These are phyloP conservation scores for Oligia strigilis DNA, from an alignment of 2,888 invertebrate genomes.

Conservation along the genomic window DNA sequence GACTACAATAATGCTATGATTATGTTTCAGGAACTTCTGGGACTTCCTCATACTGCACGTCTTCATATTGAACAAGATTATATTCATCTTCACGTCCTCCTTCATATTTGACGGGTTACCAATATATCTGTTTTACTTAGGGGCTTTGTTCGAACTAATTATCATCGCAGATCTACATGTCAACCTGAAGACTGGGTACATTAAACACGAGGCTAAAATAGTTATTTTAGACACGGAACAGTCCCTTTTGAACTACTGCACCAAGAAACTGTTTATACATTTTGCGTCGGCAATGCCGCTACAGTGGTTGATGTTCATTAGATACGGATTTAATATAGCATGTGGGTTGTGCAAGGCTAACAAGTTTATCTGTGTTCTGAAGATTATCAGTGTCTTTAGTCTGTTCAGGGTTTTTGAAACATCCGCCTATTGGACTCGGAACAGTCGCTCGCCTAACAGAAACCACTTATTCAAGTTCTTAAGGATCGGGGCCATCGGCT, in stretches of 20 bases:
- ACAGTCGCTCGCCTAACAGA: not conserved
- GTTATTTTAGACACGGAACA: constrained; percentile 33
- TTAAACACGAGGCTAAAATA: constrained; percentile 25
- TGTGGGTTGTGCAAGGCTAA: constrained; percentile 52
- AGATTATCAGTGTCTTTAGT: constrained; percentile 44
- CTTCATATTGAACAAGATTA: constrained; percentile 45
- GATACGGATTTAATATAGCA: constrained; percentile 21
- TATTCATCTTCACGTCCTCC: constrained; percentile 49
- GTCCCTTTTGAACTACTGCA: constrained; percentile 28
- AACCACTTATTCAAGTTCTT: constrained; percentile 29
- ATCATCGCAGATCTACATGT: constrained; percentile 51
- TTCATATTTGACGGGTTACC: constrained; percentile 37
- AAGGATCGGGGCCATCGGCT: constrained; percentile 27
- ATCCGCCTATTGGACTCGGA: constrained; percentile 29
- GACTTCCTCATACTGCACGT: constrained; percentile 47
- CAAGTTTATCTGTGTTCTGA: constrained; percentile 35
- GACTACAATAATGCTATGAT: not conserved
- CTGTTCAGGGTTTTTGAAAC: constrained; percentile 41
- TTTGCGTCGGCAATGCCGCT: constrained; percentile 32
- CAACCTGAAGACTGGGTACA: constrained; percentile 53
- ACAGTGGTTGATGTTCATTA: constrained; percentile 52
- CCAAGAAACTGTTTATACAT: constrained; percentile 38
- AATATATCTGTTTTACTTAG: constrained; percentile 5
- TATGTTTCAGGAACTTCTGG: constrained; percentile 56
- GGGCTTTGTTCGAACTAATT: constrained; percentile 40